Conservation (phyloP, 1,140 invertebrate species). For the Bombyx mori region DNA sequence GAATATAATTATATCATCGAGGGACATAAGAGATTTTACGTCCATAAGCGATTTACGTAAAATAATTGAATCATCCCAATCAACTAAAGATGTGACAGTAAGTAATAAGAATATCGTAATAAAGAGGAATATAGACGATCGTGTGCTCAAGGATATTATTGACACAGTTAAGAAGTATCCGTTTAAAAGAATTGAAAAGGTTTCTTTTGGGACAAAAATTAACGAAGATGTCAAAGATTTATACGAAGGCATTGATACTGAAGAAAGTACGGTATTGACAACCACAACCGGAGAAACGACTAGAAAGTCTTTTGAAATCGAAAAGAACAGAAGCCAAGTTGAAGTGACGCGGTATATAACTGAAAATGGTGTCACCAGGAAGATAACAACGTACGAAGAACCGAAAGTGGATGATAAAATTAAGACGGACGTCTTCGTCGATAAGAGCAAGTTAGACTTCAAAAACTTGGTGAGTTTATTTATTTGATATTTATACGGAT, state of each 20-base stretch:
- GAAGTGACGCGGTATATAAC: slow-evolving; percentile 67
- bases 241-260: slow-evolving; percentile 60
- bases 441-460: slow-evolving; percentile 68
- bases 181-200: slow-evolving; percentile 62
- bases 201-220: slow-evolving; percentile 59
- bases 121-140: slow-evolving; percentile 58
- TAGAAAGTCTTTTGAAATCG: slow-evolving; percentile 63
- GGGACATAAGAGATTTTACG: slow-evolving; percentile 65
- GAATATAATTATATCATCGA: slow-evolving; percentile 62
- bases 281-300: slow-evolving; percentile 54
- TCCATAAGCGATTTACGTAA: slow-evolving; percentile 61
- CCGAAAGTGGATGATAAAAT: slow-evolving; percentile 67
- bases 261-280: slow-evolving; percentile 50
- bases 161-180: slow-evolving; percentile 65
- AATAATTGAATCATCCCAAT: slow-evolving; percentile 55
- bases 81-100: slow-evolving; percentile 55
- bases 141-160: slow-evolving; percentile 60
- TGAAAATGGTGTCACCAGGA: slow-evolving; percentile 68
- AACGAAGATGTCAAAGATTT: slow-evolving; percentile 65
- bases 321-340: slow-evolving; percentile 65
- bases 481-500: not conserved
- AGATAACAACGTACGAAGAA: slow-evolving; percentile 67
- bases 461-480: slow-evolving; percentile 64
- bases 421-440: slow-evolving; percentile 66
- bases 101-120: slow-evolving; percentile 65